phyloP scores from a whole-genome alignment of 1,140 invertebrate genomes.

The Aphis craccivora region DNA sequence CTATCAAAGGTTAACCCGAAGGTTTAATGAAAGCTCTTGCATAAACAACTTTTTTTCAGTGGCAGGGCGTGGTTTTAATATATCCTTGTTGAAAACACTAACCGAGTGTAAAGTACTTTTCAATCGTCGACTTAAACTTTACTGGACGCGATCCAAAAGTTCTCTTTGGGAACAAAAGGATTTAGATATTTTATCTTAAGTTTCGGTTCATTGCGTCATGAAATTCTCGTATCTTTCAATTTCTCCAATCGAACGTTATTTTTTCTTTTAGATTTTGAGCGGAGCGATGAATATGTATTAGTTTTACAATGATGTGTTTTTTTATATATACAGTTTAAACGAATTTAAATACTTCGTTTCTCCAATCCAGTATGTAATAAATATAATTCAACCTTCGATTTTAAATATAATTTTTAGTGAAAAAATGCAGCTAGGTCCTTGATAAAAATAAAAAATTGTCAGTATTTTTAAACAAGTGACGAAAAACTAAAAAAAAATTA shows the following conservation, averaged over 20 bases:
- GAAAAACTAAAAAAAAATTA: neutral
- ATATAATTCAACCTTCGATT: neutral
- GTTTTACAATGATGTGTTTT: neutral
- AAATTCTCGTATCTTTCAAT: slow-evolving; percentile 16
- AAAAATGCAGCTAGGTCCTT: neutral
- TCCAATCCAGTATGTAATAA: neutral
- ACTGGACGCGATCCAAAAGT: slow-evolving; percentile 44
- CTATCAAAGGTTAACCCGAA: slow-evolving; percentile 6
- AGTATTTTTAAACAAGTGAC: neutral
- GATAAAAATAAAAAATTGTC: neutral
- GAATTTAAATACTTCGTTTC: no score
- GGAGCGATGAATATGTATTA: neutral
- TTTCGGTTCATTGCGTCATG: slow-evolving; percentile 46
- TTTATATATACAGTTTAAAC: neutral
- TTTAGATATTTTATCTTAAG: slow-evolving; percentile 49
- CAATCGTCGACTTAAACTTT: slow-evolving; percentile 41
- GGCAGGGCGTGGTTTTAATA: neutral
- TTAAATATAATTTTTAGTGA: neutral
- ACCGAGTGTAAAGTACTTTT: slow-evolving; percentile 33
- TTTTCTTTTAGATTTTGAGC: neutral
- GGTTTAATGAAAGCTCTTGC: neutral
- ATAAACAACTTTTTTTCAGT: neutral
- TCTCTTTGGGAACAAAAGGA: slow-evolving; percentile 48
- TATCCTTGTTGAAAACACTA: slow-evolving; percentile 5
- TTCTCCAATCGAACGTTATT: slow-evolving; percentile 28